A percentile compares a stretch with the other conserved stretches of the same genome.
Evolutionary conservation across 2,888 invertebrate genomes (phyloP).

Genomic region (Malachius bipustulatus): DNA sequence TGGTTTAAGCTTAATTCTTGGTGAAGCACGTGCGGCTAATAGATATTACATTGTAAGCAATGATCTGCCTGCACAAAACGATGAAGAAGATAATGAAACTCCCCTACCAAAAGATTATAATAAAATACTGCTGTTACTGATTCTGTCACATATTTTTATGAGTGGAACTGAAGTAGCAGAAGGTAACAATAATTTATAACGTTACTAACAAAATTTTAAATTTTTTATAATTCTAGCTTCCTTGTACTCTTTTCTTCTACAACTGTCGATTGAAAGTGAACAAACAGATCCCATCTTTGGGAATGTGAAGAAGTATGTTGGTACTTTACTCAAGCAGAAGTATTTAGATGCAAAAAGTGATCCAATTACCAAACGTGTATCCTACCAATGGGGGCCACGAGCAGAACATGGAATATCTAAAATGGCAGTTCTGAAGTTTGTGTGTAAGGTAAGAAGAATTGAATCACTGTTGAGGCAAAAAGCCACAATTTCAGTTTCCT

Average conservation of each 20-base stretch:
- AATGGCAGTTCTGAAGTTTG: constrained; percentile 24
- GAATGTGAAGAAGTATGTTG: constrained; percentile 24
- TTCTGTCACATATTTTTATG: constrained; percentile 28
- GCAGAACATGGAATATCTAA: constrained; percentile 28
- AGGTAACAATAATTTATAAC: constrained; percentile 18
- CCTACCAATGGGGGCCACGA: constrained; percentile 24
- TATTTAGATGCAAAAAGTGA: constrained; percentile 23
- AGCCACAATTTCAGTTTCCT: too few relatives aligned
- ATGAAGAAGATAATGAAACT: constrained; percentile 13
- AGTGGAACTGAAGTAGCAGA: constrained; percentile 21
- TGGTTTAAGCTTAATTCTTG: constrained; percentile 23
- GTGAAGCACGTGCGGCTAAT: constrained; percentile 17
- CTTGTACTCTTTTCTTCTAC: constrained; percentile 23
- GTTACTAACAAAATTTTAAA: too few relatives aligned
- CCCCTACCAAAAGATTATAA: constrained; percentile 21
- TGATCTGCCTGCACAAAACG: constrained; percentile 19
- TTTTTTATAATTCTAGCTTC: constrained; percentile 21
- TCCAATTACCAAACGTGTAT: constrained; percentile 19
- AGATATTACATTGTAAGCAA: constrained; percentile 25
- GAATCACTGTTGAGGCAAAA: too few relatives aligned
- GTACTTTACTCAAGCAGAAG: constrained; percentile 22
- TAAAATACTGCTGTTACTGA: constrained; percentile 23
- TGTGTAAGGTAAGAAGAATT: constrained; percentile 26
- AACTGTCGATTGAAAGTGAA: constrained; percentile 23
- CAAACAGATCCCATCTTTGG: constrained; percentile 24